Evolutionary conservation across 2,113 vertebrate genomes (phyloP), one percentile per base, ranked within the genome.

Genomic region (Oryzias curvinotus): DNA sequence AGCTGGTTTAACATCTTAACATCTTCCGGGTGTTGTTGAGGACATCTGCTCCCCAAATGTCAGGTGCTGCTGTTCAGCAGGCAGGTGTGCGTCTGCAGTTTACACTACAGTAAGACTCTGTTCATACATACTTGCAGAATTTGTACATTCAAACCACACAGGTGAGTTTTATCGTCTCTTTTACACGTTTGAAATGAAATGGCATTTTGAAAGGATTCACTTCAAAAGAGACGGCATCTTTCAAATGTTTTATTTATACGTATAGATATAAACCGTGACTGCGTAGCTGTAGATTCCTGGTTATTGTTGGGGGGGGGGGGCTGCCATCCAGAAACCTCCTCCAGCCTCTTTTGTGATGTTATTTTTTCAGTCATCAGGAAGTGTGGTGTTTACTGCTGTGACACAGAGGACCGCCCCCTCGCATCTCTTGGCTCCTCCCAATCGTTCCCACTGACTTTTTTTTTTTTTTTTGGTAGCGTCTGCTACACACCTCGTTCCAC

Each of bases 31-130:
- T 12, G 64, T 67, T 74, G 67, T 74, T 71, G n/a, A 75, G 59
- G 71, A 77, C 68, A 86, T 85, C 80, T 86, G 85, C 76, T 82
- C 57, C 45, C 71, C 79, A 84, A 76, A 83, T 80, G 87, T 76
- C 78, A 84, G 83, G 84, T 85, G 83, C 73, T 84, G 51, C 44
- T 50, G 65, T 23, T 23, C 21, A 64, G 62, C 84, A 79, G 81
- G 82, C 85, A 75, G 56, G 62, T 46, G 59, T 41, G 51, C 48
- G 28, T 71, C 47, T 75, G 41, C 41, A 14, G 28, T n/a, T 58
- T 25, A 28, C 19, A 14, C 15, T 47, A 14, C 43, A 45, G 42
- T 46, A 52, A 28, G 5, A 7, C 26, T 28, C 26, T 28, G 26
- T 28, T 28, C 26, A 28, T 28, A 28, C 5, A 28, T 7, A 28